A percentile compares a stretch with the other conserved stretches of the same genome.
phyloP scores from a whole-genome alignment of 2,888 invertebrate species.

The Cordilura impudica region DNA sequence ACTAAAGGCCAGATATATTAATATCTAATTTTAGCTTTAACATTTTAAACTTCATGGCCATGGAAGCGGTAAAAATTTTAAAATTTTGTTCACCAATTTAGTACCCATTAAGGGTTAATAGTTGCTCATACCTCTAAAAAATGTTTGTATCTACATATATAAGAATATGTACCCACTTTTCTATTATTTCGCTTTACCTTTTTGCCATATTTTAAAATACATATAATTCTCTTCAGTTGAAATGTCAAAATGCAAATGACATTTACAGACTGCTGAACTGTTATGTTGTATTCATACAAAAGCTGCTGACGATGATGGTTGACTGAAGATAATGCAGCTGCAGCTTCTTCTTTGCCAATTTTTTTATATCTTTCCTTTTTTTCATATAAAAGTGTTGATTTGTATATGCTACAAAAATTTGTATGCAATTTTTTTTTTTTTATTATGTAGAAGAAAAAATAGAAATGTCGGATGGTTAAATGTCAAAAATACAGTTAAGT shows the following conservation, averaged over 20 bases:
- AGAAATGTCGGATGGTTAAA: conserved; percentile 56
- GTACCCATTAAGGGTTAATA: no score
- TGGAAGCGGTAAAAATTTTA: no score
- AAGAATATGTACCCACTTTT: no score
- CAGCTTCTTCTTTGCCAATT: conserved; percentile 31
- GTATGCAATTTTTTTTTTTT: background rate
- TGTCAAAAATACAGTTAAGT: conserved; percentile 54
- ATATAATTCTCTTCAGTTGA: conserved; percentile 14
- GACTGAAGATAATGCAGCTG: conserved; percentile 32
- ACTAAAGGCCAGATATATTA: no score
- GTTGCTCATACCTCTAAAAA: no score
- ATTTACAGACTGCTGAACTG: conserved; percentile 53
- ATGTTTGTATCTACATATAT: no score
- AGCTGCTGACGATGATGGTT: conserved; percentile 8
- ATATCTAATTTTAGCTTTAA: no score
- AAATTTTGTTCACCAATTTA: no score
- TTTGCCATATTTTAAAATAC: background rate
- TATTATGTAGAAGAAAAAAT: conserved; percentile 26
- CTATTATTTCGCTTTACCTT: background rate
- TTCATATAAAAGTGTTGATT: conserved; percentile 50
- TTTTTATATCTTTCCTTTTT: conserved; percentile 5
- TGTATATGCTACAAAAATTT: conserved; percentile 6
- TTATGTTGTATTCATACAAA: conserved; percentile 21
- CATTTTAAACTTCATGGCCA: no score
- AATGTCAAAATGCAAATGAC: conserved; percentile 62